Base-by-base conservation (phyloP, 2,888 invertebrate genomes). In the Acrobasis suavella region DNA sequence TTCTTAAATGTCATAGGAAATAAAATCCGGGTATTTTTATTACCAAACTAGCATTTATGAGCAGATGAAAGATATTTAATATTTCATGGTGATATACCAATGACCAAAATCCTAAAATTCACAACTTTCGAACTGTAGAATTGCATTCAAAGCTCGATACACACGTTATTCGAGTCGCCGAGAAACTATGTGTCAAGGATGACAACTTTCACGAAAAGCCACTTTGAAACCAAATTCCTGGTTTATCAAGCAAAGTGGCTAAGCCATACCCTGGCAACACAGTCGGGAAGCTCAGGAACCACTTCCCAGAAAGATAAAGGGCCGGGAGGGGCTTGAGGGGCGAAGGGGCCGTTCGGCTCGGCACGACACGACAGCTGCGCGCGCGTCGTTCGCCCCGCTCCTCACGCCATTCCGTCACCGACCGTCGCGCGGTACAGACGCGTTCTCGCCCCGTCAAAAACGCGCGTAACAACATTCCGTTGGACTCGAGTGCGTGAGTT, bases 291-390 rank as follows among this genome's bases (percentile, higher is more conserved):
- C 84, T 89, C 87, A 90, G 91, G 91, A 92, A 91, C 91, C 89
- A 91, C 89, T 92, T 91, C 91, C 91, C 91, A 91, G 91, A 91
- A 91, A 91, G 91, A 90, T 89, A 88, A 87, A 87, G 90, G 89
- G 88, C 85, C 84, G 77, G 76, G 75, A 82, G 80, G 80, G 77
- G 69, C 65, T 66, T 69, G 68, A 64, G 65, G 76, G 62, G 68
- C 72, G 58, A 77, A 69, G 76, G 78, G 70, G 77, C 80, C 77
- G 78, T 76, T 78, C 77, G 82, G 81, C 80, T 82, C 87, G 90
- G 87, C 89, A 89, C 77, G 82, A 81, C 80, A 82, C 87, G 90
- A 87, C 89, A 89, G 89, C 90, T 88, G 90, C 90, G 90, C 86
- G 83, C 76, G 88, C 88, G 87, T 82, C 85, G 85, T 80, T 78